These are phyloP conservation scores for Emmelina monodactyla DNA, from an alignment of 2,888 invertebrate genomes.

Conservation along the genomic window DNA sequence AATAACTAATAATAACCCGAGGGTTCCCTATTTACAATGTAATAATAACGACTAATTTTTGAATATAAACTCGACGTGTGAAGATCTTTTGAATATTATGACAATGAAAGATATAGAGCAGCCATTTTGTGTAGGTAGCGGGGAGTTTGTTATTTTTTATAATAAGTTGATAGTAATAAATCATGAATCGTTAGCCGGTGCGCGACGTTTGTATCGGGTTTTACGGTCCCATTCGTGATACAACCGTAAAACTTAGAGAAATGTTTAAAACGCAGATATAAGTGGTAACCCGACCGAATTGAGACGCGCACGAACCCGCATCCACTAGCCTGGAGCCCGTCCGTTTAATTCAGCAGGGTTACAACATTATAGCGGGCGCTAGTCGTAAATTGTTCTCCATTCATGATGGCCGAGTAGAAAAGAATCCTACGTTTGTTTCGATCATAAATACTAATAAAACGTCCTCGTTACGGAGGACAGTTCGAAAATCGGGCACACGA, in stretches of 20 bases:
- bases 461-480: conserved; percentile 57
- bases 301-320: conserved; percentile 22
- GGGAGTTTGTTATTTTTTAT: conserved; percentile 47
- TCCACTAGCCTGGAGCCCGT: conserved; percentile 19
- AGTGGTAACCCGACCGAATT: conserved; percentile 29
- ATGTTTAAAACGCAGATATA: conserved; percentile 35
- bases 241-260: conserved; percentile 59
- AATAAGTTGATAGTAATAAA: conserved; percentile 53
- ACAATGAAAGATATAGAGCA: conserved; percentile 8
- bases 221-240: conserved; percentile 48
- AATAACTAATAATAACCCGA: conserved; percentile 45
- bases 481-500: conserved; percentile 65
- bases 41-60: too few species aligned
- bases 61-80: too few species aligned
- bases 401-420: conserved; percentile 39
- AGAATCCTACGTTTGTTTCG: conserved; percentile 48
- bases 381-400: conserved; percentile 56
- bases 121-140: conserved; percentile 28
- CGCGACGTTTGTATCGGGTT: conserved; percentile 52
- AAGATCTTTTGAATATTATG: too few species aligned
- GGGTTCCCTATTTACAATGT: conserved; percentile 1
- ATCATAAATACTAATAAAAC: conserved; percentile 64
- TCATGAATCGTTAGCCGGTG: conserved; percentile 48
- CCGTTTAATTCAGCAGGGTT: conserved; percentile 31
- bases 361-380: conserved; percentile 42